Conservation (phyloP, 2,113 vertebrate species). For the Pogonocichla stellata region DNA sequence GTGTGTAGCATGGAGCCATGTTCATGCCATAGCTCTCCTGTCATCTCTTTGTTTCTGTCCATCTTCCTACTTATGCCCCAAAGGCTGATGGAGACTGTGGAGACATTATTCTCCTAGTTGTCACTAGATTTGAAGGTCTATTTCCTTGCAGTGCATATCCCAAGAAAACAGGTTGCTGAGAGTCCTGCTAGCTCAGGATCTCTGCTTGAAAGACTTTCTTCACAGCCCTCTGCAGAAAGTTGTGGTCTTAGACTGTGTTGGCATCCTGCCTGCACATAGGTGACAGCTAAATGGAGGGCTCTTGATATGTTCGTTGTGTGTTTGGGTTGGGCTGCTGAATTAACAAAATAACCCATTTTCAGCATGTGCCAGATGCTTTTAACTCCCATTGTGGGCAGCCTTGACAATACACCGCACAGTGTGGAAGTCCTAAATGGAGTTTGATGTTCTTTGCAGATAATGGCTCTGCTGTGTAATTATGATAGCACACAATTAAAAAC, state of each 20-base stretch:
- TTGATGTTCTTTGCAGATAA: constrained; percentile 23
- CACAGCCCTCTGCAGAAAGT: not conserved
- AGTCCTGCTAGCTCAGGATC: not conserved
- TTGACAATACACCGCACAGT: accelerated
- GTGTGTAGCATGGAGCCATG: not conserved
- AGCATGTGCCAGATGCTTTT: not conserved
- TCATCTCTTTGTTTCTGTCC: not conserved
- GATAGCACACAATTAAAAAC: not conserved
- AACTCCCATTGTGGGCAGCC: not conserved
- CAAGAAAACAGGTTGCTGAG: not conserved
- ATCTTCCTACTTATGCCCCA: not conserved
- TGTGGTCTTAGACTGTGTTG: not conserved
- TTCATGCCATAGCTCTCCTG: not conserved
- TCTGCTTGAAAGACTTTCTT: not conserved
- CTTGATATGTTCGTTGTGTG: not conserved
- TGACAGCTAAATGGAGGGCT: not conserved
- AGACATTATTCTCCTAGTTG: not conserved
- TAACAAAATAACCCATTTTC: not conserved
- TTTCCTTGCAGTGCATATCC: not conserved
- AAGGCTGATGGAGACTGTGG: not conserved
- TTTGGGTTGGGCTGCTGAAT: not conserved
- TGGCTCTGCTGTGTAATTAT: not conserved
- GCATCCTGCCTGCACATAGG: not conserved
- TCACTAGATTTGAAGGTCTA: not conserved
- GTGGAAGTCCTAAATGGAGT: not conserved